A percentile compares a stretch with the other conserved stretches of the same genome.
Evolutionary conservation across 2,888 invertebrate species (phyloP).

Genomic region (Cancer borealis): DNA sequence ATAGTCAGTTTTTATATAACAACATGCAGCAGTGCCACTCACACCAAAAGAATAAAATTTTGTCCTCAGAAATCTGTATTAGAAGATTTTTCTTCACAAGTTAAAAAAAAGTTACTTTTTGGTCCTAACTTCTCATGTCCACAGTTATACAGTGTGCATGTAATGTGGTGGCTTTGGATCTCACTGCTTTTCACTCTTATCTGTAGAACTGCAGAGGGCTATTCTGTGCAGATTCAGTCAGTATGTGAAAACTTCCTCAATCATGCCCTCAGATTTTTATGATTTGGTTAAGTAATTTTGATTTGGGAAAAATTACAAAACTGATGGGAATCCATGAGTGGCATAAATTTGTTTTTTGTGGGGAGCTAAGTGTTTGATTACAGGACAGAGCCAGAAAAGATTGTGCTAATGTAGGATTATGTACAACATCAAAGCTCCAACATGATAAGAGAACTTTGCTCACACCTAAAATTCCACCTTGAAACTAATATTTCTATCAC

Average conservation of each 20-base stretch:
- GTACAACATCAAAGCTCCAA: background rate
- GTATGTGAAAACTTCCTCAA: background rate
- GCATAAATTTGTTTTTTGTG: background rate
- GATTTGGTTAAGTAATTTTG: background rate
- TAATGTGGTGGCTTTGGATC: slow-evolving; percentile 6
- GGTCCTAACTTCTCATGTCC: background rate
- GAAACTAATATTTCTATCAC: background rate
- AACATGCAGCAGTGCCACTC: background rate
- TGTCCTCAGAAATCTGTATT: background rate
- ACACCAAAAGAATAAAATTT: background rate
- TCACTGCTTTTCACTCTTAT: slow-evolving; percentile 1
- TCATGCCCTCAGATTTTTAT: background rate
- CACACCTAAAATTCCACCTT: background rate
- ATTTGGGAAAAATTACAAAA: background rate
- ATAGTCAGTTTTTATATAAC: background rate
- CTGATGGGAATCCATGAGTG: background rate
- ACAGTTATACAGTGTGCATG: slow-evolving; percentile 1
- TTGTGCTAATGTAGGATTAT: background rate
- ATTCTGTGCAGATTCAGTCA: background rate
- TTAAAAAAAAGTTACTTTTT: background rate
- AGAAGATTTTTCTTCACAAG: background rate
- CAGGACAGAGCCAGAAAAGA: background rate
- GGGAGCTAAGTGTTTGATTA: background rate
- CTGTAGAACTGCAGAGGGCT: background rate
- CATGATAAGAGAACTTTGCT: background rate